Base-by-base conservation (phyloP, 2,113 vertebrate genomes). In the Anguilla japonica region DNA sequence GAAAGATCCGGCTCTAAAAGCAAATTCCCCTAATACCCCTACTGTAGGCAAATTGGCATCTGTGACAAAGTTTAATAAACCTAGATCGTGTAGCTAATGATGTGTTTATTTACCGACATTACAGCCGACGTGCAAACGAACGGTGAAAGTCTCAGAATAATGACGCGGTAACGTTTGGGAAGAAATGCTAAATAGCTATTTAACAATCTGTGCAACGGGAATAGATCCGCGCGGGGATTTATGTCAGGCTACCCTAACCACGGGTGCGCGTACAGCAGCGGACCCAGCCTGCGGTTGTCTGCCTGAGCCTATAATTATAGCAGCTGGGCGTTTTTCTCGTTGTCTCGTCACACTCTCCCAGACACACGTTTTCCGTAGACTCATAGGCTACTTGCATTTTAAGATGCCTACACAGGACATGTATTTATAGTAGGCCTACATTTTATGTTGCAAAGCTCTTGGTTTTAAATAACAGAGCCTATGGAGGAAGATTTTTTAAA, bases 221-320 rank as follows among this genome's bases (percentile, higher is more conserved):
- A 22, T 43, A 50, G 41, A 41, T 57, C 75, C 46, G 39, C 75
- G 75, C 84, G 41, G 50, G 84, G n/a, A 85, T 81, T 84, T 84
- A 87, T 81, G 15, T 39, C 83, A 63, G 57, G n/a, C 57, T 80
- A 40, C 78, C 29, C 2, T 81, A 84, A 84, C 83, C 53, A 67
- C 41, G 29, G 53, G 41, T 34, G 14, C 43, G 78, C 18, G 67
- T 3, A 8, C 78, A 75, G 41, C 67, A 53, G 40, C 22, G 43
- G 41, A 18, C 78, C 50, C 83, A 50, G 53, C 39, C 41, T 84
- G 82, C 50, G 75, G 86, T 67, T n/a, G 75, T 43, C 78, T 81
- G 78, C 16, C 60, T 39, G 60, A 20, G 43, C 41, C 71, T 78
- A 81, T 81, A n/a, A 75, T 84, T 84, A 63, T 43, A 71, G 75